These are phyloP conservation scores for Mamestra brassicae DNA, from an alignment of 2,888 invertebrate species.

Conservation along the genomic window DNA sequence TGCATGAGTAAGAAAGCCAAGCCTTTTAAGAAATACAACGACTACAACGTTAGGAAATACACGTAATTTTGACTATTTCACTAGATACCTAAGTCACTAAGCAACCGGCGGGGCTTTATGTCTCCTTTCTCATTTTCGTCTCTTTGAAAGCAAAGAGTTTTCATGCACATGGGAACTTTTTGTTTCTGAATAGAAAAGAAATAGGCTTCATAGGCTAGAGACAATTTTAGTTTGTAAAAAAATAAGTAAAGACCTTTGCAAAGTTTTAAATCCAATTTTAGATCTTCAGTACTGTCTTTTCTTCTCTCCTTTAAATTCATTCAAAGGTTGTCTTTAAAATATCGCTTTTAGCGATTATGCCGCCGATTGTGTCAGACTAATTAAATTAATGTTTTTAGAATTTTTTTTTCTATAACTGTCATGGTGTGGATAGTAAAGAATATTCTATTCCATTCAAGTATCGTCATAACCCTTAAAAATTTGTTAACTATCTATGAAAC, in stretches of 20 bases:
- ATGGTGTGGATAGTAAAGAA: too few relatives aligned
- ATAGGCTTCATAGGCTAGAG: not conserved
- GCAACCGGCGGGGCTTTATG: not conserved
- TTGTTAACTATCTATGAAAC: not conserved
- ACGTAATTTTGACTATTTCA: slow-evolving; percentile 44
- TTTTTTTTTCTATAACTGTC: too few relatives aligned
- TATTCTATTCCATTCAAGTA: too few relatives aligned
- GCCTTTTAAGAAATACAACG: slow-evolving; percentile 47
- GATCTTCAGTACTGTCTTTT: too few relatives aligned
- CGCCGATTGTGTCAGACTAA: too few relatives aligned
- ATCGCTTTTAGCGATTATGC: too few relatives aligned
- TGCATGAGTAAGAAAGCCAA: slow-evolving; percentile 49
- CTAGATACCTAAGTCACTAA: slow-evolving; percentile 13
- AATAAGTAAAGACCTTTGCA: too few relatives aligned
- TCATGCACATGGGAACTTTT: slow-evolving; percentile 6
- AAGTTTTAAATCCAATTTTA: not conserved
- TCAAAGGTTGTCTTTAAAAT: too few relatives aligned
- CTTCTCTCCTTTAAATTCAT: too few relatives aligned
- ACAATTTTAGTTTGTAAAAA: not conserved
- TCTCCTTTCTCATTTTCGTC: slow-evolving; percentile 41
- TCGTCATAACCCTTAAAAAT: not conserved
- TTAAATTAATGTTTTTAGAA: too few relatives aligned
- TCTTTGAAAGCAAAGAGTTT: slow-evolving; percentile 40
- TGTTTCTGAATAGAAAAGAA: not conserved
- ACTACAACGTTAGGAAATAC: slow-evolving; percentile 40